Evolutionary conservation across 2,888 invertebrate species (phyloP).

Genomic region (Prosapia bicincta): DNA sequence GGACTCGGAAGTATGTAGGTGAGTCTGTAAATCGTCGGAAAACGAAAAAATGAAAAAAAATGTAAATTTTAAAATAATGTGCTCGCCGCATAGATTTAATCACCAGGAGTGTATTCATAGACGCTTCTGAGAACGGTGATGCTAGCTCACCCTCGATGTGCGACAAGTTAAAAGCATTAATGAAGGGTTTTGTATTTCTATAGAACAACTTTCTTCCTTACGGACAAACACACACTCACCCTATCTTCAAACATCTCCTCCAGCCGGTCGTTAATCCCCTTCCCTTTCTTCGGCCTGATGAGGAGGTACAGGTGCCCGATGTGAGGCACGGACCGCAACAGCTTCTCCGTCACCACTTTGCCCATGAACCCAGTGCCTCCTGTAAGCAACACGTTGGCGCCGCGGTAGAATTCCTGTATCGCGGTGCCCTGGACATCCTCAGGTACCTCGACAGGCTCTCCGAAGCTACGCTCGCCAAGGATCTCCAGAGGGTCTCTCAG

Average conservation of each 20-base stretch:
- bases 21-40: too few species aligned
- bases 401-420: slow-evolving; percentile 64
- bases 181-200: too few species aligned
- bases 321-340: slow-evolving; percentile 59
- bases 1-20: too few species aligned
- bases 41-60: too few species aligned
- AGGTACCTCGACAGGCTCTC: slow-evolving; percentile 25
- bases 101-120: too few species aligned
- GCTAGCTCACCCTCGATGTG: too few species aligned
- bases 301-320: slow-evolving; percentile 57
- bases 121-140: too few species aligned
- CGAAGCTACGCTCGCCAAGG: slow-evolving; percentile 34
- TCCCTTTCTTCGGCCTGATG: slow-evolving; percentile 55
- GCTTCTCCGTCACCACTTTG: slow-evolving; percentile 64
- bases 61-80: too few species aligned
- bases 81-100: too few species aligned
- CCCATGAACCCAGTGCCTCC: slow-evolving; percentile 75
- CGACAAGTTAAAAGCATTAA: too few species aligned
- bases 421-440: slow-evolving; percentile 33
- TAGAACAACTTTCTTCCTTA: too few species aligned
- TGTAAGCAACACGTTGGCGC: slow-evolving; percentile 72
- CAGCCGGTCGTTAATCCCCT: slow-evolving; percentile 49
- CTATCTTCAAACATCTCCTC: slow-evolving; percentile 48
- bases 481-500: slow-evolving; percentile 33
- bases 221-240: slow-evolving; percentile 34